Evolutionary conservation across 2,888 invertebrate species (phyloP).

Genomic region (Macaria liturata): DNA sequence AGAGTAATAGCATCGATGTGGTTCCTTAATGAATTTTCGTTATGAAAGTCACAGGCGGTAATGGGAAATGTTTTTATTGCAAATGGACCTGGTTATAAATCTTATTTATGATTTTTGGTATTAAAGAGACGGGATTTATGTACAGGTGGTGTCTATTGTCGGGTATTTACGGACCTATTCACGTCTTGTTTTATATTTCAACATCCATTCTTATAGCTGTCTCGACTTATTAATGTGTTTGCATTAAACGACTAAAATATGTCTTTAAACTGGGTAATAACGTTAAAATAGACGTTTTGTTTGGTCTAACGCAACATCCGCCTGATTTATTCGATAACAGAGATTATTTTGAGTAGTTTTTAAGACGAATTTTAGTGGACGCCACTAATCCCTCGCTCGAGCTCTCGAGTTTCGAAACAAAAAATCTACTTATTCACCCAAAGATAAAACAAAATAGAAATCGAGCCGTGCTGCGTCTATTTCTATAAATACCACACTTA

Average conservation of each 20-base stretch:
- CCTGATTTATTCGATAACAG: constrained; percentile 22
- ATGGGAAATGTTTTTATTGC: constrained; percentile 59
- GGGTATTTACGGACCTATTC: constrained; percentile 10
- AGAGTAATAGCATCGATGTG: constrained; percentile 71
- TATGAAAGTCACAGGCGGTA: constrained; percentile 66
- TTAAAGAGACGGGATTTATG: constrained; percentile 20
- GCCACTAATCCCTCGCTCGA: constrained; percentile 36
- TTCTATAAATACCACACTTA: constrained; percentile 79
- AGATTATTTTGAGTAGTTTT: constrained; percentile 18
- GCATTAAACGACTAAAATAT: constrained; percentile 6
- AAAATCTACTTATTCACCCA: constrained; percentile 45
- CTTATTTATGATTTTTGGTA: constrained; percentile 30
- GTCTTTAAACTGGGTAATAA: constrained; percentile 8
- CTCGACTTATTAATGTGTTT: constrained; percentile 17
- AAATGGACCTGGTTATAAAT: constrained; percentile 28
- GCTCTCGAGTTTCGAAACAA: constrained; percentile 31
- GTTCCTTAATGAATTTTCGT: constrained; percentile 77
- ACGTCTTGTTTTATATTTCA: constrained; percentile 14
- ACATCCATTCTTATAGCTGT: constrained; percentile 10
- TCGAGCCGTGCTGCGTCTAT: constrained; percentile 59
- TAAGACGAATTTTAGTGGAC: constrained; percentile 32
- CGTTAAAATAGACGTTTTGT: constrained; percentile 18
- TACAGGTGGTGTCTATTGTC: constrained; percentile 20
- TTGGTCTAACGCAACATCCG: constrained; percentile 15
- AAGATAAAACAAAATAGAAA: constrained; percentile 59